Base-by-base conservation (phyloP, 2,113 vertebrate genomes). In the Glaucidium brasilianum region DNA sequence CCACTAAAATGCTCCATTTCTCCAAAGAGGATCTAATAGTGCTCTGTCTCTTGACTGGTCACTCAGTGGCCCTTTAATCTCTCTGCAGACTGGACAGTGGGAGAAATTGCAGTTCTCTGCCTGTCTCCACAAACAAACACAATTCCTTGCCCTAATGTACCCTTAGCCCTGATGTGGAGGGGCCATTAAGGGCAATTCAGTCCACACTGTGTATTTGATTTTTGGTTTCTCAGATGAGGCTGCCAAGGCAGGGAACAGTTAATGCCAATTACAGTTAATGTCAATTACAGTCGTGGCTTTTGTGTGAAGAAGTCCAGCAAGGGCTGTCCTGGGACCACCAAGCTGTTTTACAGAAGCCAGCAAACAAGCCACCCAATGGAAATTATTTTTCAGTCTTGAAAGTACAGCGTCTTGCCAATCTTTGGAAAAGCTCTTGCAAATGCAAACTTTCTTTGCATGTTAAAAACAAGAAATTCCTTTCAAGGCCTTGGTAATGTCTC, bases 401-500 rank as follows among this genome's bases (percentile, higher is more conserved):
- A 97, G 62, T 89, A 79, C 67, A 88, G 62, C 15, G 9, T 94
- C 91, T 96, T 95, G 74, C 91, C 94, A 95, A 85, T 84, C 75
- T 94, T 94, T 85, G 84, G 81, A 87, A 94, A 96, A 95, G 66
- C 81, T 76, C 63, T 29, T 60, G 35, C 60, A 96, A 96, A 94
- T 91, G 88, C 96, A 96, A 94, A 90, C 68, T 94, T 95, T 86
- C 83, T 91, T 96, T 41, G 19, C 43, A 39, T 86, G 77, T 96
- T 49, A 52, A 95, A 95, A 96, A 66, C 69, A 84, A 97, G 88
- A 92, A 94, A 90, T 94, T 91, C 74, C 86, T 93, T 94, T 95
- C 93, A 94, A 62, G 85, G 75, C 60, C 68, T 73, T 96, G 82
- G 69, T 93, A 84, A 94, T 88, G 37, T 92, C 80, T 96, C 96